A percentile compares a stretch with the other conserved stretches of the same genome.
Conservation (phyloP, 1,140 invertebrate species). For the Maconellicoccus hirsutus region DNA sequence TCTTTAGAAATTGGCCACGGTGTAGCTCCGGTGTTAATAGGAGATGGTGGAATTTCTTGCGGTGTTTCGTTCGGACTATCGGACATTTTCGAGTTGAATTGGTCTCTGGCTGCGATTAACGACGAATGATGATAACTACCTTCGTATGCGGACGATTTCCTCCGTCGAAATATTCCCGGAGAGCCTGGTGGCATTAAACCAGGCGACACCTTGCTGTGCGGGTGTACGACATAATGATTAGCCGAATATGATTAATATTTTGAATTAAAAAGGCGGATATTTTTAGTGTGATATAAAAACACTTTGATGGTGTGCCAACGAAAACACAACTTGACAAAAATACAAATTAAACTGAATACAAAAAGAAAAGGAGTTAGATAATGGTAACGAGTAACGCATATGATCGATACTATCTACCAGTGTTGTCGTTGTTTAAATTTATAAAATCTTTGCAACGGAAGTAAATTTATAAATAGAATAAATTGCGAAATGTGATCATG, state of each 20-base stretch:
- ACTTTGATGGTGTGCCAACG: slow-evolving; percentile 1
- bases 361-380: neutral
- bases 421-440: neutral
- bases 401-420: neutral
- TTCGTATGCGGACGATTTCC: slow-evolving; percentile 38
- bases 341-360: neutral
- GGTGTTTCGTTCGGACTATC: slow-evolving; percentile 18
- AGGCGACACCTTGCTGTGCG: slow-evolving; percentile 45
- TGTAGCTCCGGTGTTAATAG: neutral
- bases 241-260: neutral
- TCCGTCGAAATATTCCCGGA: slow-evolving; percentile 51
- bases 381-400: neutral
- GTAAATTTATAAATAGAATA: neutral
- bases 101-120: neutral
- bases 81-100: neutral
- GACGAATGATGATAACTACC: neutral
- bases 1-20: slow-evolving; percentile 83
- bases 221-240: neutral
- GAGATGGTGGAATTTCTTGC: slow-evolving; percentile 11
- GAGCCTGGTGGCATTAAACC: slow-evolving; percentile 48
- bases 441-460: neutral
- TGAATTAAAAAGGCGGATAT: neutral
- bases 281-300: neutral
- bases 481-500: neutral
- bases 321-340: neutral